Conservation (phyloP, 2,113 vertebrate genomes). For the Notarius quadriscutis region DNA sequence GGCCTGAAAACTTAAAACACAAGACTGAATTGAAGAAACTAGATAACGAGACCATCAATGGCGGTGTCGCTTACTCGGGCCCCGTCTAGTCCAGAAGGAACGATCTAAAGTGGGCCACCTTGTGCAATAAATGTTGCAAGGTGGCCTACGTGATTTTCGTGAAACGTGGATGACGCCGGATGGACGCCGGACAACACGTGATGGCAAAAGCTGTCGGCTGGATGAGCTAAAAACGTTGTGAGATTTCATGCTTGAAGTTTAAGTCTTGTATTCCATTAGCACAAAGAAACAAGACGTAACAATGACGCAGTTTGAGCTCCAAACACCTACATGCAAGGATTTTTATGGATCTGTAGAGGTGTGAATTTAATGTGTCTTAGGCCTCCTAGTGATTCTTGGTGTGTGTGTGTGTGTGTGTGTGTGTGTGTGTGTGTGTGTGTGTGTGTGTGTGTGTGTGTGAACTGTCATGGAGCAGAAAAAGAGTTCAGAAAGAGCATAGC, state of each 20-base stretch:
- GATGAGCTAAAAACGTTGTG: background rate
- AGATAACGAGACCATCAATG: too few species aligned
- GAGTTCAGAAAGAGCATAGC: constrained; percentile 44
- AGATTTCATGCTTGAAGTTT: background rate
- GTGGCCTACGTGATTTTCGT: too few species aligned
- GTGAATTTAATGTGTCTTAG: constrained; percentile 19
- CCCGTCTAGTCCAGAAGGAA: too few species aligned
- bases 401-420: constrained; percentile 21
- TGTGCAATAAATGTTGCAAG: too few species aligned
- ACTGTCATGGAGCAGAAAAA: constrained; percentile 47
- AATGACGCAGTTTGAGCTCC: constrained; percentile 24
- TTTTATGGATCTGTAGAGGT: constrained; percentile 50
- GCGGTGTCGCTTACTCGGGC: too few species aligned
- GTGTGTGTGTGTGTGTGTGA: constrained; percentile 33
- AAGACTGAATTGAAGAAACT: too few species aligned
- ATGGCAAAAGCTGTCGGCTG: too few species aligned
- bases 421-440: constrained; percentile 26
- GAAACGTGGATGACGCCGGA: too few species aligned
- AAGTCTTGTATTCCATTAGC: constrained; percentile 31
- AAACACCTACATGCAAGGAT: constrained; percentile 40
- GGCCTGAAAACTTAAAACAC: background rate
- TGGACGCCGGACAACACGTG: too few species aligned
- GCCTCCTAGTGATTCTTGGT: background rate
- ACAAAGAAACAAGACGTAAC: constrained; percentile 24
- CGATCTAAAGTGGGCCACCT: too few species aligned